Conservation (phyloP, 2,888 invertebrate genomes). For the Melanargia galathea region DNA sequence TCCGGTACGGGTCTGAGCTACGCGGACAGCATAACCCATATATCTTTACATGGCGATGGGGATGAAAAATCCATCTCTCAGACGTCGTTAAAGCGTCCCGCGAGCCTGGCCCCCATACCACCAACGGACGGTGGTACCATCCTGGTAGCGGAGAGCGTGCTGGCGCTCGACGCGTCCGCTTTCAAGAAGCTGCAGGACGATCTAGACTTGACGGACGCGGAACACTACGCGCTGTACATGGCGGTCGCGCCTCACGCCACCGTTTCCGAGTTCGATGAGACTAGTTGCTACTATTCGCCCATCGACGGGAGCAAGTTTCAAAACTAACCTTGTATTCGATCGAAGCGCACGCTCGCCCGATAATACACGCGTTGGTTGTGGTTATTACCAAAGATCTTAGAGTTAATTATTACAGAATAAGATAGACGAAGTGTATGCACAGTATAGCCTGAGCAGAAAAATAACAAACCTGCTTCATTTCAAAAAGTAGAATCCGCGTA, state of each 20-base stretch:
- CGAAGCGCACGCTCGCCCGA: neutral
- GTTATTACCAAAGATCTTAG: neutral
- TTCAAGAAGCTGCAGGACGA: slow-evolving; percentile 76
- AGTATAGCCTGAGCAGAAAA: no score
- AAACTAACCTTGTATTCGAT: slow-evolving; percentile 41
- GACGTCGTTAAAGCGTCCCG: slow-evolving; percentile 55
- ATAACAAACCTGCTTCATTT: no score
- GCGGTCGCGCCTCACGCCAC: slow-evolving; percentile 93
- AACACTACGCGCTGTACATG: slow-evolving; percentile 93
- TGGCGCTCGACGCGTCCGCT: slow-evolving; percentile 70
- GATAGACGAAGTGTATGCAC: neutral
- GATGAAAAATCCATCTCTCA: slow-evolving; percentile 65
- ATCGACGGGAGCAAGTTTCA: slow-evolving; percentile 89
- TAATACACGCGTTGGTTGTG: neutral
- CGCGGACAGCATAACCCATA: slow-evolving; percentile 84
- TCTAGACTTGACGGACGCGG: slow-evolving; percentile 91
- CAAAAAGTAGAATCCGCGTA: no score
- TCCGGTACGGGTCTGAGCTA: slow-evolving; percentile 70
- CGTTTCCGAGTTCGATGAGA: slow-evolving; percentile 93
- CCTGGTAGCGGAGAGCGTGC: slow-evolving; percentile 80
- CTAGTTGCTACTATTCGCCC: slow-evolving; percentile 92
- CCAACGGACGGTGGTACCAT: slow-evolving; percentile 82
- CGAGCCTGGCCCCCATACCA: slow-evolving; percentile 64
- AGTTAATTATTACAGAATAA: neutral
- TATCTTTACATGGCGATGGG: slow-evolving; percentile 84